A percentile compares a stretch with the other conserved stretches of the same genome.
These are phyloP conservation scores for Helobdella robusta DNA, from an alignment of 2,888 invertebrate genomes.

Conservation along the genomic window DNA sequence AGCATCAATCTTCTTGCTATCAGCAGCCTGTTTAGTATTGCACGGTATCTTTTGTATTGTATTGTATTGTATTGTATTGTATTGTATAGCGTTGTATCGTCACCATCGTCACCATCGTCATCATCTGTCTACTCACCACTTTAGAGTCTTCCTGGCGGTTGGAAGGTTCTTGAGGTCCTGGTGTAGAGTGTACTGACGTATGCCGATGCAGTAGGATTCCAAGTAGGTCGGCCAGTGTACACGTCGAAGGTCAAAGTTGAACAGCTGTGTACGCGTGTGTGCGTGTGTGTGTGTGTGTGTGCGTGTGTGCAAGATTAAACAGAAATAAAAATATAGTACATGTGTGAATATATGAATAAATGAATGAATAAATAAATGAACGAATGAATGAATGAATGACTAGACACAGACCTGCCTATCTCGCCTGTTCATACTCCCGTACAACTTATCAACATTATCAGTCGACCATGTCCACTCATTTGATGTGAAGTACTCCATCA, in stretches of 20 bases:
- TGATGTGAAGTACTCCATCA: constrained; percentile 26
- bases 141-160: constrained; percentile 6
- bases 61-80: too few species aligned
- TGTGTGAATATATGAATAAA: too few species aligned
- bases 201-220: constrained; percentile 24
- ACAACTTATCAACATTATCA: constrained; percentile 11
- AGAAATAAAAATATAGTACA: background rate
- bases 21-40: constrained; percentile 16
- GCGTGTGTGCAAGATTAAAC: too few species aligned
- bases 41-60: too few species aligned
- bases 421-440: background rate
- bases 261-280: too few species aligned
- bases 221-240: constrained; percentile 21
- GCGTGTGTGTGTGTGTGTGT: too few species aligned
- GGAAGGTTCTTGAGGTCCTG: constrained; percentile 20
- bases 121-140: background rate
- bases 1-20: background rate
- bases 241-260: constrained; percentile 21
- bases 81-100: too few species aligned
- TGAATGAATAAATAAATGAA: too few species aligned
- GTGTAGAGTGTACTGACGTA: constrained; percentile 22
- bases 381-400: too few species aligned
- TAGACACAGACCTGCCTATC: constrained; percentile 25
- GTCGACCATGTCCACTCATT: constrained; percentile 17
- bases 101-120: too few species aligned